These are phyloP conservation scores for Thunnus maccoyii DNA, from an alignment of 2,113 vertebrate genomes.

Conservation along the genomic window DNA sequence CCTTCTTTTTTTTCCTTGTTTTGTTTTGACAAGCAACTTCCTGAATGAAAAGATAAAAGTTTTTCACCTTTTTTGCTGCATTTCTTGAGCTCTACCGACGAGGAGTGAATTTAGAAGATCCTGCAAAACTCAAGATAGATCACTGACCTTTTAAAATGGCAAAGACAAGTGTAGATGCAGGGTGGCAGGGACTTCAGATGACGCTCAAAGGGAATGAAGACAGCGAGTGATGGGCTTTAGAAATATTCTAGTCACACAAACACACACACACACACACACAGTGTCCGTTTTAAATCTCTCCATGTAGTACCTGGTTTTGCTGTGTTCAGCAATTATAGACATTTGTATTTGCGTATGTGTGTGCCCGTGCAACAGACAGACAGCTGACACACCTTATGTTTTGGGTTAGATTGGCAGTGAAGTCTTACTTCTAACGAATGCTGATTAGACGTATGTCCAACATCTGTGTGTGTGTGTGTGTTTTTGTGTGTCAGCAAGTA, in stretches of 20 bases:
- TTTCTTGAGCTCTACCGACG: not conserved
- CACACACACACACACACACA: slow-evolving; percentile 6
- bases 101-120: not conserved
- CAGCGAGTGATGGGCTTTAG: slow-evolving; percentile 66
- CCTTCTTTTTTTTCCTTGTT: too few species aligned
- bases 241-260: slow-evolving; percentile 49
- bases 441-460: slow-evolving; percentile 53
- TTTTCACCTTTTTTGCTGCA: not conserved
- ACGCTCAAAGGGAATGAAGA: slow-evolving; percentile 52
- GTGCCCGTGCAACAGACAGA: slow-evolving; percentile 11
- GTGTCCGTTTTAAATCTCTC: slow-evolving; percentile 27
- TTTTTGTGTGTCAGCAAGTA: slow-evolving; percentile 28
- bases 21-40: too few species aligned
- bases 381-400: slow-evolving; percentile 58
- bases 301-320: slow-evolving; percentile 1
- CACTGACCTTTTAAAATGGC: slow-evolving; percentile 71
- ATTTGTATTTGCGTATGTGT: slow-evolving; percentile 12
- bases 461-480: slow-evolving; percentile 13
- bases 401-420: slow-evolving; percentile 55
- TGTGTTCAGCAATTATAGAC: slow-evolving; percentile 52
- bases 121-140: slow-evolving; percentile 20
- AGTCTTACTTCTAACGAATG: slow-evolving; percentile 57
- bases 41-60: too few species aligned
- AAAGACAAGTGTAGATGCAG: slow-evolving; percentile 44
- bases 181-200: slow-evolving; percentile 45